Base-by-base conservation (phyloP, 2,888 invertebrate genomes). In the Mesorhabditis belari region DNA sequence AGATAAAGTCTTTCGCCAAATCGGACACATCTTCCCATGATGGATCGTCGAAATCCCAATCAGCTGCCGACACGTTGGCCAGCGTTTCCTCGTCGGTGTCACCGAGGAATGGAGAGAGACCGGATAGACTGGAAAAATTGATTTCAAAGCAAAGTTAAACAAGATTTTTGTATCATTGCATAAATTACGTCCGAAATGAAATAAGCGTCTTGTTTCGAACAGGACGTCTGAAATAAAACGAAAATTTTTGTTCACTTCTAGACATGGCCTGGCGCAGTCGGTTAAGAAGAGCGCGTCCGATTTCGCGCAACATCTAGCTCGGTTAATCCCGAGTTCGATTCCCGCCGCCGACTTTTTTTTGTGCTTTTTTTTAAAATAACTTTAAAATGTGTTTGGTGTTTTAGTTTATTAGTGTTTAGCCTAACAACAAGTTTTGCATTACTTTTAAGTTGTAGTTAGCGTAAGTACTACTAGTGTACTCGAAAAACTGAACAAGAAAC, bases 101-200 rank as follows among this genome's bases (percentile, higher is more conserved):
- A 1, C 96, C 96, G 91, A 96, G 92, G 84, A 98, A 98, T 17
- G 96, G 96, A 5, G 95, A 96, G 63, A 98, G 84, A 4, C 96
- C 96, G 29, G 95, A 95, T 76, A 96, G 61, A 19, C 70, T 66
- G 49, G 35, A 64, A 19, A 56, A n/a, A 61, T 29, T 21, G 6
- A 53, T 28, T 9, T 4, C 17, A 29, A 26, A 25, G 2, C 29
- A 51, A 12, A 12, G 52, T 57, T 50, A 17, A 12, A 21, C 23
- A 26, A 23, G 3, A 49, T 49, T 49, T 6, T 5, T 44, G n/a
- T 26, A 44, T 23, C 3, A n/a, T 21, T n/a, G n/a, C n/a, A n/a
- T n/a, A n/a, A n/a, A n/a, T n/a, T n/a, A n/a, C n/a, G n/a, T n/a
- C n/a, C n/a, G n/a, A n/a, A n/a, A n/a, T n/a, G n/a, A n/a, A n/a